phyloP scores from a whole-genome alignment of 2,113 vertebrate genomes.

The Sciurus niger region DNA sequence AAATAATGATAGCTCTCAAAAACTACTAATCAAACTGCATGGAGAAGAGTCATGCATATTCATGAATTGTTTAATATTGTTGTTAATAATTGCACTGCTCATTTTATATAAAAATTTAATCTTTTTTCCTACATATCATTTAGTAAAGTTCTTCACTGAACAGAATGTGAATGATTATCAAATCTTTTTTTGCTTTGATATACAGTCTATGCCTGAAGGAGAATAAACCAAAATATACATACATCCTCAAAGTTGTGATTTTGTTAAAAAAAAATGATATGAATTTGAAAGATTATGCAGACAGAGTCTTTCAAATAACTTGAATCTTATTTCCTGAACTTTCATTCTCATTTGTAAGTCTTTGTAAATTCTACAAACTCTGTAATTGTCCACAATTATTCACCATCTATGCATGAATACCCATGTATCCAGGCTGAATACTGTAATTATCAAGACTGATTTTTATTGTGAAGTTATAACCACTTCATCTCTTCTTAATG shows the following conservation, averaged over 20 bases:
- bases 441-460: constrained; percentile 82
- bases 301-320: constrained; percentile 56
- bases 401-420: constrained; percentile 76
- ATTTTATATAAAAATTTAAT: constrained; percentile 72
- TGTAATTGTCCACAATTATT: constrained; percentile 78
- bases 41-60: constrained; percentile 82
- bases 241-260: constrained; percentile 47
- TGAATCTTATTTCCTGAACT: constrained; percentile 61
- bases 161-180: constrained; percentile 65
- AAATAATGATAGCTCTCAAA: constrained; percentile 83
- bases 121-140: constrained; percentile 58
- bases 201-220: constrained; percentile 69
- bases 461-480: constrained; percentile 81
- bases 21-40: constrained; percentile 81
- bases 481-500: constrained; percentile 71
- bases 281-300: constrained; percentile 72
- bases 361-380: constrained; percentile 71
- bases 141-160: constrained; percentile 55
- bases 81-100: constrained; percentile 70
- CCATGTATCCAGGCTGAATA: constrained; percentile 71
- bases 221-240: constrained; percentile 57
- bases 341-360: constrained; percentile 72
- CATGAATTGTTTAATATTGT: constrained; percentile 76
- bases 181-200: constrained; percentile 59
- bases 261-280: constrained; percentile 65